Base-by-base conservation (phyloP, 2,888 invertebrate species). In the Spisula subtruncata region DNA sequence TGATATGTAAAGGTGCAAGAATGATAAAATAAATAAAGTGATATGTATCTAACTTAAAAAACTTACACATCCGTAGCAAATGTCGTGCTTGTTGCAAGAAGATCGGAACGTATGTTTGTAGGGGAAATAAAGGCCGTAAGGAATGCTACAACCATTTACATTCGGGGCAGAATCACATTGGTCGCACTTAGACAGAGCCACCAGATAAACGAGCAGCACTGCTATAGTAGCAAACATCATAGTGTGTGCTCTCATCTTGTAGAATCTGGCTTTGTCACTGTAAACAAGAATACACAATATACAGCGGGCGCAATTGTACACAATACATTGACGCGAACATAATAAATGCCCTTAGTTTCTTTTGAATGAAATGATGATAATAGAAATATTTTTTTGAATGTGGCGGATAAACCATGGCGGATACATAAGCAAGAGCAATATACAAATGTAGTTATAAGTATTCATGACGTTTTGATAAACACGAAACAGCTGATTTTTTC, bases 51-150 rank as follows among this genome's bases (percentile, higher is more conserved):
- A 41, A 41, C 41, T 41, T 41, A 5, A 5, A 5, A 51, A 51
- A 75, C 75, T 75, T 18, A 75, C 75, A 35, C 75, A 75, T 35
- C 35, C 12, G 32, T 75, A 75, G 32, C 75, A 75, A 5, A 75
- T 2, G 32, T 75, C 75, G 6, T 75, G 75, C 35, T 75, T 75
- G 75, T 75, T 75, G 35, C 75, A 75, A 20, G 32, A 32, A 16
- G 75, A 75, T 16, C 12, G 8, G 25, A 75, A 75, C 0, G 18
- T 32, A 4, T 75, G 0, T 25, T 75, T 75, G 35, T 75, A 75
- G 18, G 12, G 35, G 75, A 18, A 75, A 1, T 12, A 12, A 5
- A 75, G 32, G 1, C 14, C 32, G 5, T 18, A 8, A 0, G 75
- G 75, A 35, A 75, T 75, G 35, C 75, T 75, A 32, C 75, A 75